phyloP scores from a whole-genome alignment of 1,140 invertebrate genomes.

The Drosophila sulfurigaster region DNA sequence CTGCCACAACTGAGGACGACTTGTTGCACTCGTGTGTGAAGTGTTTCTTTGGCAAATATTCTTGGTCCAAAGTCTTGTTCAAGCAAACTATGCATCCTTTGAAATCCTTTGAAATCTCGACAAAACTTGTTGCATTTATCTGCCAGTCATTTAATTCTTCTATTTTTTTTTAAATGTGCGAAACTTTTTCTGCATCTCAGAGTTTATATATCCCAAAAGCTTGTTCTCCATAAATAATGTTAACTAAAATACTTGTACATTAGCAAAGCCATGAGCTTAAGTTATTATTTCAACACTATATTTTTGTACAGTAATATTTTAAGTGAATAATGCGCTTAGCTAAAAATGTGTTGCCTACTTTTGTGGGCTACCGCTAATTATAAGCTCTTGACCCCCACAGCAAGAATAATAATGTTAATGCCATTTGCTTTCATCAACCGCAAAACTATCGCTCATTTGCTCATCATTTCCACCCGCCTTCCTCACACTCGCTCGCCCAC shows the following conservation, averaged over 20 bases:
- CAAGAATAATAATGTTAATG: too few species aligned
- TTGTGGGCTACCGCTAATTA: constrained; percentile 7
- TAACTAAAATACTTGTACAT: constrained; percentile 3
- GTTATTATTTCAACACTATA: background rate
- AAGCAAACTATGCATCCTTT: too few species aligned
- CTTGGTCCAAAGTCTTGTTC: too few species aligned
- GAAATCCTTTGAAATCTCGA: background rate
- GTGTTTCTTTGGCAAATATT: too few species aligned
- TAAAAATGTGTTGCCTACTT: constrained; percentile 5
- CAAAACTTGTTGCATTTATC: background rate
- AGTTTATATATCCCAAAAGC: background rate
- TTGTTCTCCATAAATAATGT: background rate
- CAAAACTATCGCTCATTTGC: constrained; percentile 3
- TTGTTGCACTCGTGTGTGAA: background rate
- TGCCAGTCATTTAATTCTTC: background rate
- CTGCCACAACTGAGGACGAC: background rate
- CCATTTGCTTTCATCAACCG: too few species aligned
- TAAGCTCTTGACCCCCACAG: background rate
- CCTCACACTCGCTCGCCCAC: background rate
- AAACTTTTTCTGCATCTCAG: background rate
- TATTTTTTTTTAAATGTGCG: background rate
- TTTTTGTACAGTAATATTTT: background rate
- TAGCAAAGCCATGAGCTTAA: background rate
- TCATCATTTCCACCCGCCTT: background rate
- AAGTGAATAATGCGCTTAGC: constrained; percentile 8